Conservation (phyloP, 64 coral and sea anemone species). For the Montipora foliosa region DNA sequence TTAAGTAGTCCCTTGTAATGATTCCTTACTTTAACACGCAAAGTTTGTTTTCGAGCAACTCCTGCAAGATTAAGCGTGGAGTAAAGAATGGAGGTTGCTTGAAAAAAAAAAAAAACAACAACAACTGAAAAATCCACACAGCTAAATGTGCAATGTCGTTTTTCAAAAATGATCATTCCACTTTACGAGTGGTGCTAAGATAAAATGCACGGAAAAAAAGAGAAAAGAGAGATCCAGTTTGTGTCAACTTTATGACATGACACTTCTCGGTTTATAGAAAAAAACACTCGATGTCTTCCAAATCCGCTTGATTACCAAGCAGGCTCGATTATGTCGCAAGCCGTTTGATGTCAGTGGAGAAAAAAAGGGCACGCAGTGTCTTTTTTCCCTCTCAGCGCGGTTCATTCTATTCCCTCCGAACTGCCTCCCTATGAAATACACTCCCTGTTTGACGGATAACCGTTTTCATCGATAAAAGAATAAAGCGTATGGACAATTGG, state of each 20-base stretch:
- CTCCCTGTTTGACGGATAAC: background rate
- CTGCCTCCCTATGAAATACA: background rate
- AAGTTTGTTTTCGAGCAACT: too few relatives aligned
- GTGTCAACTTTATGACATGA: background rate
- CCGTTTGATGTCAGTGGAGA: background rate
- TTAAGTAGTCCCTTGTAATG: too few relatives aligned
- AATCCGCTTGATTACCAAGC: background rate
- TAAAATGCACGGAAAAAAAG: background rate
- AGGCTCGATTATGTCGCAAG: conserved; percentile 28
- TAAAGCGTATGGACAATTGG: conserved; percentile 27
- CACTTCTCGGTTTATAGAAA: background rate
- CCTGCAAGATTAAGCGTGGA: too few relatives aligned
- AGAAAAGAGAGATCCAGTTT: background rate
- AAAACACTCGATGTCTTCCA: conserved; percentile 16
- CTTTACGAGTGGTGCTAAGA: background rate
- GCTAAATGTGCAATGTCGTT: background rate
- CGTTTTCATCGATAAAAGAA: background rate
- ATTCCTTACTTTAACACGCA: too few relatives aligned
- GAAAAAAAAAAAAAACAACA: too few relatives aligned
- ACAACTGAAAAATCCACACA: too few relatives aligned
- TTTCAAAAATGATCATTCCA: background rate
- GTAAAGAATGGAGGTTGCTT: too few relatives aligned
- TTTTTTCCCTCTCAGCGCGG: background rate
- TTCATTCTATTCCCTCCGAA: background rate
- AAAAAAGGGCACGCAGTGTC: background rate